Conservation (phyloP, 1,140 invertebrate species). For the Platyscapa corneri region DNA sequence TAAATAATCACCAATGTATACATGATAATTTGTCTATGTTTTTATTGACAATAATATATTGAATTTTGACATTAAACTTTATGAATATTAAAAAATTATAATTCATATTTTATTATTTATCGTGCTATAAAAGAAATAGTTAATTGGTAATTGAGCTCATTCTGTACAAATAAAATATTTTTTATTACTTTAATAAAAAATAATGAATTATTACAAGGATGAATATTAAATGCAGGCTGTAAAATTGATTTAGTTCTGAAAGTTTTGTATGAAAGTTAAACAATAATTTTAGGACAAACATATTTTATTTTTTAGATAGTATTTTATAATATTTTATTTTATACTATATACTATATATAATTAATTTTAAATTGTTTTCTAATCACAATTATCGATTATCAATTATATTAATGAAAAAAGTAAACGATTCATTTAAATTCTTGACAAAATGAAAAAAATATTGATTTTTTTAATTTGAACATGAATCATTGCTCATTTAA, state of each 20-base stretch:
- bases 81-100: not conserved
- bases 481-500: conserved; percentile 7
- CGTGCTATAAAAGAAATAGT: not conserved
- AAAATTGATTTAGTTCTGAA: not conserved
- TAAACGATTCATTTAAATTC: not conserved
- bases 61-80: not conserved
- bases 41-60: not conserved
- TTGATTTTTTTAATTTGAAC: not conserved
- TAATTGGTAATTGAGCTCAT: not conserved
- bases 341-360: not conserved
- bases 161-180: not conserved
- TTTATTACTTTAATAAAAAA: not conserved
- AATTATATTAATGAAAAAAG: not conserved
- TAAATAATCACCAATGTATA: not conserved
- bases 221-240: too few relatives aligned
- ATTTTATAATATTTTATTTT: not conserved
- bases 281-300: not conserved
- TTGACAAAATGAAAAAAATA: too few relatives aligned
- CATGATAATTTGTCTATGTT: not conserved
- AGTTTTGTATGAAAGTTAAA: not conserved
- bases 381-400: not conserved
- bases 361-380: not conserved
- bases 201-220: too few relatives aligned
- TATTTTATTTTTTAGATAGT: not conserved
- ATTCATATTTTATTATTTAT: not conserved